Base-by-base conservation (phyloP, 2,113 vertebrate species). In the Brachyhypopomus gauderio region DNA sequence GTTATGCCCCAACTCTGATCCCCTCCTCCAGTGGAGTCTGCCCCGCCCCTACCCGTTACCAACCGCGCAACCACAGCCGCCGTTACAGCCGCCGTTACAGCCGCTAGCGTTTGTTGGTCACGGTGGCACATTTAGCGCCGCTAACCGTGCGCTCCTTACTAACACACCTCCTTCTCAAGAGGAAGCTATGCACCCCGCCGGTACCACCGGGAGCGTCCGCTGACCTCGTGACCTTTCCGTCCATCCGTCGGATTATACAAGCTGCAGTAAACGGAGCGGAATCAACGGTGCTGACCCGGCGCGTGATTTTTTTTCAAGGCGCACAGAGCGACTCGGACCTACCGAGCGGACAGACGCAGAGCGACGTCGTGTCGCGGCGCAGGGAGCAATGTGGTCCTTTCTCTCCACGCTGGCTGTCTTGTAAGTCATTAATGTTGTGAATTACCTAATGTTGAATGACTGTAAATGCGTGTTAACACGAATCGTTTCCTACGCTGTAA, bases 351-450 rank as follows among this genome's bases (percentile, higher is more conserved):
- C 45, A 52, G 45, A 52, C 45, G 45, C 45, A 87, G 88, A 92
- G 90, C 89, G 90, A 90, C 89, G 45, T 52, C 91, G 87, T 89
- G 90, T 92, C 91, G 91, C 92, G 92, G 92, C 90, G 88, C 89
- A 91, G 92, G 91, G 92, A 93, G 93, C 90, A 83, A 94, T 94
- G 93, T 91, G 89, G 93, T 77, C 93, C 93, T 91, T 94, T 92
- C 91, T 94, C 91, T 92, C 93, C 90, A 94, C 89, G 92, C 90
- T 94, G 91, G 91, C 92, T 91, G 92, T 94, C 91, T 92, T 94
- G 93, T 94, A 92, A 94, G 93, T 94, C 55, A 85, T 85, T 59
- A 78, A 74, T 19, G 73, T 58, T 81, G 45, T 56, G 48, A 81
- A 75, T 83, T 75, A 74, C 60, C 56, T 85, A 63, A 82, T 75